These are phyloP conservation scores for Melanerpes aurifrons DNA, from an alignment of 2,113 vertebrate genomes.

Conservation along the genomic window DNA sequence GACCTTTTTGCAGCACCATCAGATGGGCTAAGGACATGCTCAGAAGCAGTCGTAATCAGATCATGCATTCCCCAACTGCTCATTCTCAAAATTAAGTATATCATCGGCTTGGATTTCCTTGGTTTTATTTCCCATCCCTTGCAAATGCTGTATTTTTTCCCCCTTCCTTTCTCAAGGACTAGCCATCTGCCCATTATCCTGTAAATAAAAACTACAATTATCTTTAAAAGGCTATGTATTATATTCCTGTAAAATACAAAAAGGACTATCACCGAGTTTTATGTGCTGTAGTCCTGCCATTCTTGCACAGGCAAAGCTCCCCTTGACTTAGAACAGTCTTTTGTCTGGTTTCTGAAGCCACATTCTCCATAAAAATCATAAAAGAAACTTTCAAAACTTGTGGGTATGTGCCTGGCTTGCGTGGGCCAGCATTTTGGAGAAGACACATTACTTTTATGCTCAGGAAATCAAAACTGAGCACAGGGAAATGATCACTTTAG, in stretches of 20 bases:
- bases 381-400: conserved; percentile 26
- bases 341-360: conserved; percentile 38
- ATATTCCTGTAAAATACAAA: neutral
- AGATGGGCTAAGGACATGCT: neutral
- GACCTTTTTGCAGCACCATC: neutral
- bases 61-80: rapidly evolving
- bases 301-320: neutral
- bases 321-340: neutral
- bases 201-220: neutral
- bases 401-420: conserved; percentile 30
- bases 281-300: neutral
- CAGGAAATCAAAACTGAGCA: conserved; percentile 30
- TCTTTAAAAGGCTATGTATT: neutral
- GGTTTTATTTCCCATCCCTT: neutral
- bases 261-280: neutral
- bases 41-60: neutral
- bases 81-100: neutral
- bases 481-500: conserved; percentile 21
- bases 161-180: neutral
- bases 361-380: neutral
- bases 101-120: neutral
- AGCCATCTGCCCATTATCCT: neutral
- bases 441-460: conserved; percentile 17
- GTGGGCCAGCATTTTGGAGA: neutral
- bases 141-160: rapidly evolving